phyloP scores from a whole-genome alignment of 1,140 invertebrate species.

The Sitophilus oryzae region DNA sequence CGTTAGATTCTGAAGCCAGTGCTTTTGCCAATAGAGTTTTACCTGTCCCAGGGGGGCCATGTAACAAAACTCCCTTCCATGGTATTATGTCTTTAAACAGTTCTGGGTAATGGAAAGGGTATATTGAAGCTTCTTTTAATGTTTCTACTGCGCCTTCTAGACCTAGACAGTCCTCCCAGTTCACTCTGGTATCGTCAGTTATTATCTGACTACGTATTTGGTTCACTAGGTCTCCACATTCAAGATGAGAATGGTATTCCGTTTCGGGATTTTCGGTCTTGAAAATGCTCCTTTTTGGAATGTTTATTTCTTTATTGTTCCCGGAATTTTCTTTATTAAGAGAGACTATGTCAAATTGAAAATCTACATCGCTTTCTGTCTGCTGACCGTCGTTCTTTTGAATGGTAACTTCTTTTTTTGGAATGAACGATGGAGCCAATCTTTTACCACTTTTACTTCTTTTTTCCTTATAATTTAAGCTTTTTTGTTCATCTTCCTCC shows the following conservation, averaged over 20 bases:
- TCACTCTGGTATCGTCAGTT: conserved; percentile 41
- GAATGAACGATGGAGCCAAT: not conserved
- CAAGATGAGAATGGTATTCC: not conserved
- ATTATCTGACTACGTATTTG: conserved; percentile 12
- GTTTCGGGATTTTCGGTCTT: conserved; percentile 12
- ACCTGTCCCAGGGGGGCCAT: conserved; percentile 79
- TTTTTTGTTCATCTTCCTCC: conserved; percentile 9
- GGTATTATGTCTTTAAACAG: conserved; percentile 76
- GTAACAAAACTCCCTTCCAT: conserved; percentile 78
- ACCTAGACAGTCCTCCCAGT: conserved; percentile 71
- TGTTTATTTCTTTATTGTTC: not conserved
- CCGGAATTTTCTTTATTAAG: too few relatives aligned
- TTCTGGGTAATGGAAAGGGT: conserved; percentile 78
- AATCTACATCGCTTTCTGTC: conserved; percentile 23
- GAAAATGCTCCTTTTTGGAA: not conserved
- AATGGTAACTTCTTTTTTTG: not conserved
- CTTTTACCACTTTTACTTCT: conserved; percentile 9
- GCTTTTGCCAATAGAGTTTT: conserved; percentile 88
- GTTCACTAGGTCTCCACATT: conserved; percentile 6
- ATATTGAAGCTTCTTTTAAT: conserved; percentile 85
- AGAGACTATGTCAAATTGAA: conserved; percentile 31
- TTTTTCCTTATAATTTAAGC: not conserved
- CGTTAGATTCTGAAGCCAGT: conserved; percentile 73
- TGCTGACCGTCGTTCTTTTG: conserved; percentile 1
- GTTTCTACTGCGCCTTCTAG: conserved; percentile 72